phyloP scores from a whole-genome alignment of 2,888 invertebrate genomes.

The Monochamus alternatus region DNA sequence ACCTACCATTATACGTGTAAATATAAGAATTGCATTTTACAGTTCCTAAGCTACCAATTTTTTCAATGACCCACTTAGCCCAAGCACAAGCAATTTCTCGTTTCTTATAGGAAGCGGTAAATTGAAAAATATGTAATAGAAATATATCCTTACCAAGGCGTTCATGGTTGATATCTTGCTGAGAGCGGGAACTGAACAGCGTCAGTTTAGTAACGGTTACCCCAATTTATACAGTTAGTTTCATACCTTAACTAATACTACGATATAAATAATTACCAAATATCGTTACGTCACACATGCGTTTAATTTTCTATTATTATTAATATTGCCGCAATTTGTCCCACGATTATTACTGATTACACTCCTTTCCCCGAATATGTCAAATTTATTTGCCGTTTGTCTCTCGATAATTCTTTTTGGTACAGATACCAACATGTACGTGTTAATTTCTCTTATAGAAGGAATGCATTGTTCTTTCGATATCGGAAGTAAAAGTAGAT shows the following conservation, averaged over 20 bases:
- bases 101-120: constrained; percentile 2
- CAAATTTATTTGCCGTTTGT: neutral
- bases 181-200: constrained; percentile 10
- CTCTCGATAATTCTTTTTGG: neutral
- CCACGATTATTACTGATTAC: neutral
- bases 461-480: constrained; percentile 3
- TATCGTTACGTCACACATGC: constrained; percentile 6
- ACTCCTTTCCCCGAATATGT: neutral
- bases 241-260: constrained; percentile 9
- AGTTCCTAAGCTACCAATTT: neutral
- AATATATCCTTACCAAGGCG: constrained; percentile 12
- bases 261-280: constrained; percentile 11
- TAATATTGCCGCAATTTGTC: neutral
- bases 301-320: neutral
- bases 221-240: constrained; percentile 12
- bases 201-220: constrained; percentile 4
- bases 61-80: neutral
- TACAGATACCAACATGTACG: neutral
- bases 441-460: neutral
- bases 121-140: constrained; percentile 6
- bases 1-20: neutral
- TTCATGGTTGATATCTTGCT: constrained; percentile 10
- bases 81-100: neutral
- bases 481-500: constrained; percentile 6
- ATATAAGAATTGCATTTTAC: neutral